These are phyloP conservation scores for Istiophorus platypterus DNA, from an alignment of 2,113 vertebrate species.

Conservation along the genomic window DNA sequence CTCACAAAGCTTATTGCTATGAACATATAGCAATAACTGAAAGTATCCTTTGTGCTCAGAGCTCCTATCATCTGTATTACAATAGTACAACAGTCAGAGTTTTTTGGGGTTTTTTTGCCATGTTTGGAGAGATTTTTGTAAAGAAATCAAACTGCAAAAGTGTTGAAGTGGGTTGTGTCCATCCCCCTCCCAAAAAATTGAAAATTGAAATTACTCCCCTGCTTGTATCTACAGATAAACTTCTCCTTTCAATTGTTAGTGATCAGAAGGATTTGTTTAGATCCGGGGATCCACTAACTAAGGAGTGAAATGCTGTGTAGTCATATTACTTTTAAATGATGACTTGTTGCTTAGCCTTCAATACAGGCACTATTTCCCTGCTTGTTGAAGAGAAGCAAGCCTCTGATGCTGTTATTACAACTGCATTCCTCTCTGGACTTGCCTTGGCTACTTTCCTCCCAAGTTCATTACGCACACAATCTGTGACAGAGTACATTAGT, in stretches of 20 bases:
- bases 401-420: conserved; percentile 55
- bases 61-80: background rate
- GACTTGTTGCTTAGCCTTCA: conserved; percentile 9
- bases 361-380: conserved; percentile 46
- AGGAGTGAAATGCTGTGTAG: conserved; percentile 1
- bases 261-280: conserved; percentile 40
- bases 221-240: background rate
- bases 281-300: conserved; percentile 20
- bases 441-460: conserved; percentile 70
- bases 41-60: no score
- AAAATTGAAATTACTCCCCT: background rate
- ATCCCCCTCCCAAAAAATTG: background rate
- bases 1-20: background rate
- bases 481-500: conserved; percentile 83
- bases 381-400: conserved; percentile 47
- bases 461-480: conserved; percentile 84
- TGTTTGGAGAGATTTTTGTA: background rate
- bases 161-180: background rate
- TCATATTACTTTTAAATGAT: conserved; percentile 52
- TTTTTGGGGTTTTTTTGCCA: background rate
- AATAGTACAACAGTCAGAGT: background rate
- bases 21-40: background rate
- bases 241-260: conserved; percentile 31
- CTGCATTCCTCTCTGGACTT: conserved; percentile 52
- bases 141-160: background rate